A percentile compares a stretch with the other conserved stretches of the same genome.
These are phyloP conservation scores for Coelogynopora nodosa DNA, from an alignment of 2,888 invertebrate species.

Conservation along the genomic window DNA sequence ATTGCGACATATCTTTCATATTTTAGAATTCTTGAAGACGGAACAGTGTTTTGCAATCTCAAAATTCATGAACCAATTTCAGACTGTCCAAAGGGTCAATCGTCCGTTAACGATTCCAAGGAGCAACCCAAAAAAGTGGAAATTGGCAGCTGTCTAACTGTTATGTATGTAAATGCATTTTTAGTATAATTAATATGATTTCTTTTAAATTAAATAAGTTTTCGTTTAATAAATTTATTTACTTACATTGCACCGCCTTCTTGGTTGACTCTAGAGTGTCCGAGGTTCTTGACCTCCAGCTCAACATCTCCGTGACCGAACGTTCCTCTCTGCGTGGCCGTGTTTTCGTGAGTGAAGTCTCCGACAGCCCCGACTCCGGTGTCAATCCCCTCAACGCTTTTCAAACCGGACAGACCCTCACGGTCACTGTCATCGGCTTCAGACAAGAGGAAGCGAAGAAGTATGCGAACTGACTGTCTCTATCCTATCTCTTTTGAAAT, in stretches of 20 bases:
- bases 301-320: not conserved
- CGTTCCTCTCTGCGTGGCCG: not conserved
- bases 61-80: not conserved
- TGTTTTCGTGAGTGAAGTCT: not conserved
- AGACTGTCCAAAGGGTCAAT: not conserved
- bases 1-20: not conserved
- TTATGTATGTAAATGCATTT: not conserved
- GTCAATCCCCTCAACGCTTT: not conserved
- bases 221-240: not conserved
- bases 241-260: no score
- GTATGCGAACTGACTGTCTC: not conserved
- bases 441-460: not conserved
- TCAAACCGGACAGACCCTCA: not conserved
- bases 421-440: not conserved
- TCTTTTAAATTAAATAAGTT: not conserved
- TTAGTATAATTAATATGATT: not conserved
- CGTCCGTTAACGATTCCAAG: not conserved
- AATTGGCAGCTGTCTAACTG: not conserved
- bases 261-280: no score
- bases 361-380: not conserved
- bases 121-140: not conserved
- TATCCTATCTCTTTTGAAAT: not conserved
- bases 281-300: not conserved
- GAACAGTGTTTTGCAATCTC: not conserved
- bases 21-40: constrained; percentile 47